A percentile compares a stretch with the other conserved stretches of the same genome.
Evolutionary conservation across 2,797 vertebrate species (phyloP).

Genomic region (Lacerta bilineata): DNA sequence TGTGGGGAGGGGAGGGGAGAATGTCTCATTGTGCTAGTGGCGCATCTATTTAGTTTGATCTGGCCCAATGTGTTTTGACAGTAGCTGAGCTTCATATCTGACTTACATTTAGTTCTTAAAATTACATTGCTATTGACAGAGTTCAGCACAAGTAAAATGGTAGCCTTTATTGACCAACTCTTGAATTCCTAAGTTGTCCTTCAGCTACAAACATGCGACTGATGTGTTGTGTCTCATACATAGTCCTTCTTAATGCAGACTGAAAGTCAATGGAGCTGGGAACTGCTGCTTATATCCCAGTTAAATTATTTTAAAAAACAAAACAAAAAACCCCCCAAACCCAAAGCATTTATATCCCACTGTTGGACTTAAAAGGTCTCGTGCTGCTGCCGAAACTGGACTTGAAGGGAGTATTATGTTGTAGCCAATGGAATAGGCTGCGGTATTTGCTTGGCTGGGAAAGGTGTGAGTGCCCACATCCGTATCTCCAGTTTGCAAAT

Average conservation of each 20-base stretch:
- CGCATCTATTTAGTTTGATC: too few relatives aligned
- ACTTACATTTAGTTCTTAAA: constrained; percentile 22
- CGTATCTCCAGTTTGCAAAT: too few relatives aligned
- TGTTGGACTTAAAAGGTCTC: too few relatives aligned
- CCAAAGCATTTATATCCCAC: not conserved
- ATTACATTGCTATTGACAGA: not conserved
- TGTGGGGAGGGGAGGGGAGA: too few relatives aligned
- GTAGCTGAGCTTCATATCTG: not conserved
- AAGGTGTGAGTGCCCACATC: too few relatives aligned
- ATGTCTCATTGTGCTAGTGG: too few relatives aligned
- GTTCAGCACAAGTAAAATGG: not conserved
- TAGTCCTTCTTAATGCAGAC: not conserved
- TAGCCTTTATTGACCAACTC: not conserved
- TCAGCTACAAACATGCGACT: not conserved
- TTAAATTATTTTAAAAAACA: not conserved
- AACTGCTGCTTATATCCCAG: not conserved
- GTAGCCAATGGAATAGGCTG: too few relatives aligned
- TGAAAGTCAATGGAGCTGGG: not conserved
- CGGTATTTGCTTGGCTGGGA: too few relatives aligned
- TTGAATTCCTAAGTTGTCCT: not conserved
- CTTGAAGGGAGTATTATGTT: too few relatives aligned
- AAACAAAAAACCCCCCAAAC: not conserved
- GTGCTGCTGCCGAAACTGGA: too few relatives aligned
- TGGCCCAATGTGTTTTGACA: constrained; percentile 10
- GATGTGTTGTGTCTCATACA: not conserved